phyloP scores from a whole-genome alignment of 2,113 vertebrate genomes.

The Carassius gibelio region DNA sequence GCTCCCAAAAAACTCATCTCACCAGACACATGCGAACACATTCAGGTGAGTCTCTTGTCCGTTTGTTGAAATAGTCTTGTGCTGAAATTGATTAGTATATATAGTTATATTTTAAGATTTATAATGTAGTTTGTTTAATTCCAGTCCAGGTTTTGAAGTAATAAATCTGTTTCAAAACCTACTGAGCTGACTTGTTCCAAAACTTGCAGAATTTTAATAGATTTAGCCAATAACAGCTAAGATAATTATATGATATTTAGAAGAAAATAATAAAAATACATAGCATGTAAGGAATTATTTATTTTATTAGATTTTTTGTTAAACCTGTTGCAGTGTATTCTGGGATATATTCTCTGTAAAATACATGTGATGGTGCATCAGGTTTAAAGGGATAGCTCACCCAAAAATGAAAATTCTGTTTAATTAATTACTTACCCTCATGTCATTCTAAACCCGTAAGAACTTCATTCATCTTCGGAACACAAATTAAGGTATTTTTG shows the following conservation, averaged over 20 bases:
- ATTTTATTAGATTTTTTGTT: background rate
- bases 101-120: too few relatives aligned
- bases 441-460: too few relatives aligned
- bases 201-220: background rate
- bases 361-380: background rate
- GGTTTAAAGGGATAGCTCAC: too few relatives aligned
- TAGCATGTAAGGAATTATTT: background rate
- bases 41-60: conserved; percentile 83
- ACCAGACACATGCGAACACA: conserved; percentile 97
- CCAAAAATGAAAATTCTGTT: too few relatives aligned
- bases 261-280: background rate
- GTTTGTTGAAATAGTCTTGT: background rate
- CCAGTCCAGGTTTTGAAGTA: background rate
- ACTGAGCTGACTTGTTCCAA: background rate
- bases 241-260: background rate
- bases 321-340: background rate
- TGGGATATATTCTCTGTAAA: background rate
- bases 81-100: too few relatives aligned
- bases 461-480: too few relatives aligned
- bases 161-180: background rate
- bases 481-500: too few relatives aligned
- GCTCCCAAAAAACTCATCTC: conserved; percentile 98
- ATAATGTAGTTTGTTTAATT: too few relatives aligned
- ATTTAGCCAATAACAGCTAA: background rate
- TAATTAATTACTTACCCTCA: too few relatives aligned